These are phyloP conservation scores for Coryphaenoides rupestris DNA, from an alignment of 2,113 vertebrate genomes.

Conservation along the genomic window DNA sequence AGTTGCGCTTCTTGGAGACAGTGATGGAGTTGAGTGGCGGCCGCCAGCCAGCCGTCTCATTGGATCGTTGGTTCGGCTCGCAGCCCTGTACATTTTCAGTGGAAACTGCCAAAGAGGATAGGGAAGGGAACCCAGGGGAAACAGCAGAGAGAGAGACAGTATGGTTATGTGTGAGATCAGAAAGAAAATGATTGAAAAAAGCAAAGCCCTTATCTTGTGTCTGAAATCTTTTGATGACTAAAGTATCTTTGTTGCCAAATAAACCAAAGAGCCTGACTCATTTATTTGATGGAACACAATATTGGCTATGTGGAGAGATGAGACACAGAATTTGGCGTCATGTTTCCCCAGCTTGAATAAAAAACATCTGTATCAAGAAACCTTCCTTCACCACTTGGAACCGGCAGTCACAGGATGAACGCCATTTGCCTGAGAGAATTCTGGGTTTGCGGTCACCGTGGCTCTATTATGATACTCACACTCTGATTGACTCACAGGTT, in stretches of 20 bases:
- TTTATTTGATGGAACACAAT: no score
- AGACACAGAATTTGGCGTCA: neutral
- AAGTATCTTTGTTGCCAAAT: neutral
- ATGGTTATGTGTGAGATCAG: conserved; percentile 5
- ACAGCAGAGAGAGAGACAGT: neutral
- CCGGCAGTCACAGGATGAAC: neutral
- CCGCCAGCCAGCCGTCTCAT: conserved; percentile 56
- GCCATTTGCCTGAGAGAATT: no score
- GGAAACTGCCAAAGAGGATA: conserved; percentile 48
- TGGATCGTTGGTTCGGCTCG: conserved; percentile 61
- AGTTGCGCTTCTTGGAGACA: conserved; percentile 95
- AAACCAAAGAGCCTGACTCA: conserved; percentile 13
- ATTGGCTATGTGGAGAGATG: neutral
- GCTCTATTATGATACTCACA: no score
- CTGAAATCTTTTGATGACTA: neutral
- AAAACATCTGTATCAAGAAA: conserved; percentile 63
- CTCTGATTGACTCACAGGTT: no score
- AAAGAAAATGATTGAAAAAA: neutral
- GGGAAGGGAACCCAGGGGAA: conserved; percentile 2
- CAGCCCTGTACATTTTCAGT: conserved; percentile 83
- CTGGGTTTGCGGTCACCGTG: no score
- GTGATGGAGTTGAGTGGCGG: conserved; percentile 84
- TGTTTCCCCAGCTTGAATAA: conserved; percentile 26
- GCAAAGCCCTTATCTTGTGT: neutral
- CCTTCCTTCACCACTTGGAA: conserved; percentile 13